Evolutionary conservation across 2,888 invertebrate genomes (phyloP).

Genomic region (Tetheella fluctuosa): DNA sequence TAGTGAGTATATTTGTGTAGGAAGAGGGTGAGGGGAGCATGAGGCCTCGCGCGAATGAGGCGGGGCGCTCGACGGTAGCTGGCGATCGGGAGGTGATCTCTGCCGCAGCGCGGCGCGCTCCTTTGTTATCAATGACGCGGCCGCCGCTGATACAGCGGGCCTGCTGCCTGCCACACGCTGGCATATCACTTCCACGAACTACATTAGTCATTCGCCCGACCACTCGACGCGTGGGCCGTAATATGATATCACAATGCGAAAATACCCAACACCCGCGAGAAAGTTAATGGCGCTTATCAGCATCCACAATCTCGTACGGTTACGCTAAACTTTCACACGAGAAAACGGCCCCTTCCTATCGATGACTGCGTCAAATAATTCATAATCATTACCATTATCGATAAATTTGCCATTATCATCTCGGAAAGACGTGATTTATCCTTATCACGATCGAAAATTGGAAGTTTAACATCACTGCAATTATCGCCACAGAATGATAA

Average conservation of each 20-base stretch:
- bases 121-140: slow-evolving; percentile 81
- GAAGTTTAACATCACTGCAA: slow-evolving; percentile 89
- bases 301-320: slow-evolving; percentile 83
- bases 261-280: slow-evolving; percentile 85
- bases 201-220: slow-evolving; percentile 82
- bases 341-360: slow-evolving; percentile 68
- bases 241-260: slow-evolving; percentile 86
- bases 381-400: slow-evolving; percentile 88
- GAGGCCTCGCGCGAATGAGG: slow-evolving; percentile 37
- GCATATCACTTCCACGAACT: slow-evolving; percentile 81
- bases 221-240: slow-evolving; percentile 83
- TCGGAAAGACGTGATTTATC: slow-evolving; percentile 87
- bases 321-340: slow-evolving; percentile 83
- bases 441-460: slow-evolving; percentile 91
- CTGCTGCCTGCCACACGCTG: slow-evolving; percentile 62
- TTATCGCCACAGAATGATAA: slow-evolving; percentile 90
- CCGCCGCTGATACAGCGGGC: slow-evolving; percentile 65
- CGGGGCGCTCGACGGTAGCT: slow-evolving; percentile 34
- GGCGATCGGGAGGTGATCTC: slow-evolving; percentile 44
- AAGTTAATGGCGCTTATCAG: slow-evolving; percentile 86
- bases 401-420: slow-evolving; percentile 91
- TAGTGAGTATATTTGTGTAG: slow-evolving; percentile 45
- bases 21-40: slow-evolving; percentile 35
- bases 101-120: slow-evolving; percentile 64
- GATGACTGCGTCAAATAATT: slow-evolving; percentile 49